A percentile compares a stretch with the other conserved stretches of the same genome.
Evolutionary conservation across 2,113 vertebrate species (phyloP).

Genomic region (Madoqua kirkii): DNA sequence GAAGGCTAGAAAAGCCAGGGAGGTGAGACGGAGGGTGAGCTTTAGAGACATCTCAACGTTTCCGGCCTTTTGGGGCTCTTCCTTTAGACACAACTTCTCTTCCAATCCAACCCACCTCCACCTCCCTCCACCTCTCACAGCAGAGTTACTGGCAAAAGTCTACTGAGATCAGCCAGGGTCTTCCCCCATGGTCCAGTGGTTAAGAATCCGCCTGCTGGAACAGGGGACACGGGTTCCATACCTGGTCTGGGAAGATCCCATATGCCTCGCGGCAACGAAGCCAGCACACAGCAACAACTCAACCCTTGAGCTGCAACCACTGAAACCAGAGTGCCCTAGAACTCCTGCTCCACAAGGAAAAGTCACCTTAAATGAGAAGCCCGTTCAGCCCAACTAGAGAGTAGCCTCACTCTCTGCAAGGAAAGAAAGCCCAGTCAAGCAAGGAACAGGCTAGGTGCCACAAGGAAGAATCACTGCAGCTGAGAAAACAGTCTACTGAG

Average conservation of each 20-base stretch:
- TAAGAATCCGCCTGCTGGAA: neutral
- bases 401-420: neutral
- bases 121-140: neutral
- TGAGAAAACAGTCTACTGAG: neutral
- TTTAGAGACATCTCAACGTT: neutral
- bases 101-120: neutral
- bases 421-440: neutral
- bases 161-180: neutral
- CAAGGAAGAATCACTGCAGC: neutral
- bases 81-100: neutral
- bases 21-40: neutral
- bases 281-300: accelerated
- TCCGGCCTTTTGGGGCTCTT: accelerated
- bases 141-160: neutral
- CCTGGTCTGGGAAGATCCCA: neutral
- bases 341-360: neutral
- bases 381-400: neutral
- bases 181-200: neutral
- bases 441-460: neutral
- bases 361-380: neutral
- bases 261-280: neutral
- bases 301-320: neutral
- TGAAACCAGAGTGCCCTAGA: neutral
- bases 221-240: neutral
- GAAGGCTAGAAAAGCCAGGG: neutral